Conservation (phyloP, 2,113 vertebrate genomes). For the Heptranchias perlo region DNA sequence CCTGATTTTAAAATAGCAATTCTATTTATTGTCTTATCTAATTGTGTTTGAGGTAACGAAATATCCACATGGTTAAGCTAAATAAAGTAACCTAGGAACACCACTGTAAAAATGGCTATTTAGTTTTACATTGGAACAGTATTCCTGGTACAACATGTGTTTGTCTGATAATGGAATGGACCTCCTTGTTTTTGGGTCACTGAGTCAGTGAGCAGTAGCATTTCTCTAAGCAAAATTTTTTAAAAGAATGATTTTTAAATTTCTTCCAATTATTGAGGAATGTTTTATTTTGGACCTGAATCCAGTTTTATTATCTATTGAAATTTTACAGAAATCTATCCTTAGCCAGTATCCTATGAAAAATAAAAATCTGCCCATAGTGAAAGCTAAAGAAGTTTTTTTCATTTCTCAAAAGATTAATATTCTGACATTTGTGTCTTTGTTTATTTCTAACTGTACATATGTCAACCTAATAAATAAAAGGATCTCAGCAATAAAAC, state of each 20-base stretch:
- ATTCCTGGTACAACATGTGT: background rate
- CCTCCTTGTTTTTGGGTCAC: background rate
- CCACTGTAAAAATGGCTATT: background rate
- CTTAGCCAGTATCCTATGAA: background rate
- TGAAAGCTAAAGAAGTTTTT: background rate
- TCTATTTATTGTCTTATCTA: background rate
- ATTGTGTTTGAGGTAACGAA: background rate
- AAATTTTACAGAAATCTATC: background rate
- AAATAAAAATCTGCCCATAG: background rate
- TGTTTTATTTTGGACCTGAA: background rate
- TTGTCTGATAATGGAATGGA: background rate
- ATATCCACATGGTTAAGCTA: background rate
- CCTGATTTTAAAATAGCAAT: too few relatives aligned
- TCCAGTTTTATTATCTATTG: background rate
- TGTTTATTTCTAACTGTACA: background rate
- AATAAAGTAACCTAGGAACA: background rate
- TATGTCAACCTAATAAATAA: slow-evolving; percentile 23
- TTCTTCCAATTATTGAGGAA: background rate
- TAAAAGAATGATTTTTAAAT: background rate
- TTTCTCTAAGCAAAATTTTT: background rate
- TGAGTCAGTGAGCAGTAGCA: background rate
- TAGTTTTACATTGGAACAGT: background rate
- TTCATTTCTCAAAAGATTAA: background rate
- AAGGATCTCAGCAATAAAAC: background rate
- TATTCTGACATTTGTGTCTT: background rate